Evolutionary conservation across 2,113 vertebrate genomes (phyloP).

Genomic region (Pseudorectes ferrugineus): DNA sequence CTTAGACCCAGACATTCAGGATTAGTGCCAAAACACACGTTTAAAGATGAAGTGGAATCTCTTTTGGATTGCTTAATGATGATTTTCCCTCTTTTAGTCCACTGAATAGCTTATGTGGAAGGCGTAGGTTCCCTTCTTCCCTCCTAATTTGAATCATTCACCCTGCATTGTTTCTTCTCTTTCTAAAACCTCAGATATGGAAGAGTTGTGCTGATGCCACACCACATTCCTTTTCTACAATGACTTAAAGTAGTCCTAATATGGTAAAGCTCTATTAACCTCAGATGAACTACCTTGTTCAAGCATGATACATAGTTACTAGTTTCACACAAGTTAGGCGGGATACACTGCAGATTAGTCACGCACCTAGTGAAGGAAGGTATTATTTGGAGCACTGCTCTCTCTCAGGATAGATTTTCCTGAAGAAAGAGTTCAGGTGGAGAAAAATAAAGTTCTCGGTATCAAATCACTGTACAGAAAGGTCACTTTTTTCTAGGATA

Average conservation of each 20-base stretch:
- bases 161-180: background rate
- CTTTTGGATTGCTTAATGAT: background rate
- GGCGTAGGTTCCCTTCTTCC: background rate
- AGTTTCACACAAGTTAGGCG: conserved; percentile 6
- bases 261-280: conserved; percentile 12
- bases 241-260: background rate
- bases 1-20: background rate
- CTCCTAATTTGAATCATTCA: background rate
- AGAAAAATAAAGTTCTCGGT: background rate
- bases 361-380: background rate
- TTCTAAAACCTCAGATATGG: background rate
- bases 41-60: background rate
- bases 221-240: background rate
- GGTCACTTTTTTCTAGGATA: background rate
- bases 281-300: conserved; percentile 14
- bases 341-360: conserved; percentile 43
- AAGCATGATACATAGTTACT: conserved; percentile 30
- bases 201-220: background rate
- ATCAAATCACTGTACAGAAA: background rate
- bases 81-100: background rate
- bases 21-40: background rate
- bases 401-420: background rate
- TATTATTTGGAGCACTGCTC: background rate
- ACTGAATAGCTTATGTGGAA: background rate
- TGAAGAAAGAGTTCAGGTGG: background rate